Conservation (phyloP, 2,797 vertebrate species). For the Arctocebus calabarensis region DNA sequence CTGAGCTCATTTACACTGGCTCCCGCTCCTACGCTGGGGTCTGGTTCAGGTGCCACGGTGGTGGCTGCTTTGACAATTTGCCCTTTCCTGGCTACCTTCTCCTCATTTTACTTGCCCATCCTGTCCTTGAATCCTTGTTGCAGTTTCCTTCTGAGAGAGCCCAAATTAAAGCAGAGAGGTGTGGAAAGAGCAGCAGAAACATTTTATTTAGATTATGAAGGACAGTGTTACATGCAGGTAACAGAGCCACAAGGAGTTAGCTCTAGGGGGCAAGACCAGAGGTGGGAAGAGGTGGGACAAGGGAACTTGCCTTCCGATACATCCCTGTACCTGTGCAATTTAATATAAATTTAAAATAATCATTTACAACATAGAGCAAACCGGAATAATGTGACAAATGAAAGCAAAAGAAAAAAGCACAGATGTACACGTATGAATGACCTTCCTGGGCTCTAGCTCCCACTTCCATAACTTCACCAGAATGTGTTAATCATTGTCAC, state of each 20-base stretch:
- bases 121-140: neutral
- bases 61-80: neutral
- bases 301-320: neutral
- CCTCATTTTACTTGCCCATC: neutral
- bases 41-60: neutral
- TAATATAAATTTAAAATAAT: neutral
- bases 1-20: neutral
- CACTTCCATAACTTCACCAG: neutral
- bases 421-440: too few species aligned
- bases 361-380: neutral
- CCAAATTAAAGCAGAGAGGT: neutral
- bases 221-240: neutral
- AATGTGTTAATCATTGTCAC: neutral
- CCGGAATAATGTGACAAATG: neutral
- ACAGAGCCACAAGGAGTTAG: neutral
- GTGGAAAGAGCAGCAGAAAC: neutral
- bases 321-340: rapidly evolving
- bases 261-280: neutral
- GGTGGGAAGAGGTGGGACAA: neutral
- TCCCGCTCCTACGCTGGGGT: neutral
- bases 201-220: neutral
- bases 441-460: neutral
- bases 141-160: neutral
- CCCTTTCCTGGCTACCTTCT: neutral
- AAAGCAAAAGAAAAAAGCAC: neutral